A percentile compares a stretch with the other conserved stretches of the same genome.
phyloP scores from a whole-genome alignment of 35 echinoderm and acorn worm genomes.

The Ptychodera flava region DNA sequence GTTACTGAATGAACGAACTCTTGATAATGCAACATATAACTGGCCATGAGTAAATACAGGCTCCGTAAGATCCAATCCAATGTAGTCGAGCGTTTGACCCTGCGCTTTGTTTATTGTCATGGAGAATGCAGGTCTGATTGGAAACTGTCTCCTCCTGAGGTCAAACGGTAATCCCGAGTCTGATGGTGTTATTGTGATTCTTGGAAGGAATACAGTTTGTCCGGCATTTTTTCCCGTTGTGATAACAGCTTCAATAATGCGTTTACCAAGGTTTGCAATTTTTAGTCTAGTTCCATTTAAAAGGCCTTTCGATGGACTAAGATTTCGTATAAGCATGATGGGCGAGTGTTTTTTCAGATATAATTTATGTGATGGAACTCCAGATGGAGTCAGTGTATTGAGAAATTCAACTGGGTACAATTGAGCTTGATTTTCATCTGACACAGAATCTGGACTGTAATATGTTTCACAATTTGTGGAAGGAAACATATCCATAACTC shows the following conservation, averaged over 20 bases:
- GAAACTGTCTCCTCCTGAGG: conserved; percentile 27
- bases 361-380: conserved; percentile 35
- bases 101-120: conserved; percentile 46
- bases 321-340: conserved; percentile 43
- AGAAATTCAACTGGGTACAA: conserved; percentile 34
- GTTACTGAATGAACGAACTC: conserved; percentile 29
- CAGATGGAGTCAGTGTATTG: conserved; percentile 29
- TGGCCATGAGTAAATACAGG: too few relatives aligned
- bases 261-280: too few relatives aligned
- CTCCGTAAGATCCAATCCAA: conserved; percentile 21
- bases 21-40: conserved; percentile 41
- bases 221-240: background rate
- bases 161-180: conserved; percentile 20
- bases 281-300: too few relatives aligned
- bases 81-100: conserved; percentile 33
- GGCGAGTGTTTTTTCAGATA: background rate
- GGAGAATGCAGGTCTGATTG: conserved; percentile 9
- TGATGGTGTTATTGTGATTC: too few relatives aligned
- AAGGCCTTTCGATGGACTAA: conserved; percentile 4
- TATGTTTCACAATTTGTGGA: too few relatives aligned
- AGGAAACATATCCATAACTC: too few relatives aligned
- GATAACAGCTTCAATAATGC: too few relatives aligned
- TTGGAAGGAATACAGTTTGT: conserved; percentile 20
- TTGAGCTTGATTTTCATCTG: background rate
- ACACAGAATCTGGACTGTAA: conserved; percentile 26